Conservation (phyloP, 2,113 vertebrate species). For the Laterallus jamaicensis region DNA sequence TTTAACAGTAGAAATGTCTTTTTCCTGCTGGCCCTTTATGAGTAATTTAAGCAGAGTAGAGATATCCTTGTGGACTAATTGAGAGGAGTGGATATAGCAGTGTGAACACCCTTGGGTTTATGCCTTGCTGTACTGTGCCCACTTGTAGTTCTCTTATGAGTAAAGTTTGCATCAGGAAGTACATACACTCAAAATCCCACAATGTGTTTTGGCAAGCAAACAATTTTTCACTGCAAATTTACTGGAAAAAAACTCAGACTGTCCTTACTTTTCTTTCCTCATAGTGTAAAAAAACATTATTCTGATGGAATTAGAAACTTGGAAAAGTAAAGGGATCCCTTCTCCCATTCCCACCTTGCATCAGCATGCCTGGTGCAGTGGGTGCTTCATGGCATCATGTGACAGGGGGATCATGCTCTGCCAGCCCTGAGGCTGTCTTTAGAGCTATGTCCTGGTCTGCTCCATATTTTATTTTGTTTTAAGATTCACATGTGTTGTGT, state of each 20-base stretch:
- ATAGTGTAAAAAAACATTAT: background rate
- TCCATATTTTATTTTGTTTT: background rate
- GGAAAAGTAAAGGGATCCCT: background rate
- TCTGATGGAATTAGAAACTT: background rate
- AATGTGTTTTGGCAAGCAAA: background rate
- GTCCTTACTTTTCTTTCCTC: background rate
- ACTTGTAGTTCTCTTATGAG: background rate
- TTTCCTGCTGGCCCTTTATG: background rate
- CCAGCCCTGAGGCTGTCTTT: background rate
- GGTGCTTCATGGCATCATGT: accelerated
- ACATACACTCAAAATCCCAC: background rate
- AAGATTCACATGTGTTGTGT: background rate
- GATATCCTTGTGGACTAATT: background rate
- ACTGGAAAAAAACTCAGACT: background rate
- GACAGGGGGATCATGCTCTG: background rate
- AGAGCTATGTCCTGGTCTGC: background rate
- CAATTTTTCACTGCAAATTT: background rate
- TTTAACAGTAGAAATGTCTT: background rate
- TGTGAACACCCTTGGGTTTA: background rate
- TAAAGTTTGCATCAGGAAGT: background rate
- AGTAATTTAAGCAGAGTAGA: background rate
- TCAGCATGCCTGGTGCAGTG: accelerated
- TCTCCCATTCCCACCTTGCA: background rate
- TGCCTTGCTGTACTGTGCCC: background rate
- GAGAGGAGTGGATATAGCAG: background rate